Conservation (phyloP, 2,113 vertebrate genomes). For the Embiotoca jacksoni region DNA sequence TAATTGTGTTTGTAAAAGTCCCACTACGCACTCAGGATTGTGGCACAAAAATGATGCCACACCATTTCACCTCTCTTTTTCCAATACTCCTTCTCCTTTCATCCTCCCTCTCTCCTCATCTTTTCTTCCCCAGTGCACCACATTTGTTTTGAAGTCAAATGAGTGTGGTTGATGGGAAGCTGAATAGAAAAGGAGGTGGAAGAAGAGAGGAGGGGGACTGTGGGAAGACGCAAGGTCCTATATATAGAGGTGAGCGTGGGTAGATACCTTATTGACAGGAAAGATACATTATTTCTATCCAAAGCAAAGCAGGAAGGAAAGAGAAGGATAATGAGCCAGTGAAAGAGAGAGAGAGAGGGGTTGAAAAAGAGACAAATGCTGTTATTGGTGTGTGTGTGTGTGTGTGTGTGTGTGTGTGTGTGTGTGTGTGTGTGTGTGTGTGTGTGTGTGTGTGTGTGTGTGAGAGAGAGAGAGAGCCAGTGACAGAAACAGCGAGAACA, state of each 20-base stretch:
- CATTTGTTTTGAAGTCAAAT: slow-evolving; percentile 66
- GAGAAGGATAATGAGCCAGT: slow-evolving; percentile 61
- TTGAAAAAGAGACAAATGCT: slow-evolving; percentile 15
- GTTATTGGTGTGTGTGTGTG: slow-evolving; percentile 28
- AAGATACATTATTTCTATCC: slow-evolving; percentile 69
- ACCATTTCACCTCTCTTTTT: neutral
- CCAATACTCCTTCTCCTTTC: neutral
- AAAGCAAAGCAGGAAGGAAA: slow-evolving; percentile 57
- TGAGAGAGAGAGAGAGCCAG: neutral
- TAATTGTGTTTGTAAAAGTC: no score
- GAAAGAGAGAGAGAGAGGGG: slow-evolving; percentile 1
- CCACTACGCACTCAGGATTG: no score
- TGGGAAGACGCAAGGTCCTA: slow-evolving; percentile 75
- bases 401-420: neutral
- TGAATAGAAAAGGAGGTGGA: slow-evolving; percentile 60
- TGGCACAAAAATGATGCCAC: no score
- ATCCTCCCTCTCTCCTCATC: slow-evolving; percentile 1
- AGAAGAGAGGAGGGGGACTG: slow-evolving; percentile 56
- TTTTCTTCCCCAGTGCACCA: slow-evolving; percentile 5
- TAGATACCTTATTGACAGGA: slow-evolving; percentile 74
- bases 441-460: no score
- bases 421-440: neutral
- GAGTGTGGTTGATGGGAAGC: slow-evolving; percentile 62
- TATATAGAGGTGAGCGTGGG: slow-evolving; percentile 79
- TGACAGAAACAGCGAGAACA: neutral